Percentiles rank a stretch among this genome's conserved stretches.
These are phyloP conservation scores for Corvus cornix DNA, from an alignment of 2,113 vertebrate species.

Conservation along the genomic window DNA sequence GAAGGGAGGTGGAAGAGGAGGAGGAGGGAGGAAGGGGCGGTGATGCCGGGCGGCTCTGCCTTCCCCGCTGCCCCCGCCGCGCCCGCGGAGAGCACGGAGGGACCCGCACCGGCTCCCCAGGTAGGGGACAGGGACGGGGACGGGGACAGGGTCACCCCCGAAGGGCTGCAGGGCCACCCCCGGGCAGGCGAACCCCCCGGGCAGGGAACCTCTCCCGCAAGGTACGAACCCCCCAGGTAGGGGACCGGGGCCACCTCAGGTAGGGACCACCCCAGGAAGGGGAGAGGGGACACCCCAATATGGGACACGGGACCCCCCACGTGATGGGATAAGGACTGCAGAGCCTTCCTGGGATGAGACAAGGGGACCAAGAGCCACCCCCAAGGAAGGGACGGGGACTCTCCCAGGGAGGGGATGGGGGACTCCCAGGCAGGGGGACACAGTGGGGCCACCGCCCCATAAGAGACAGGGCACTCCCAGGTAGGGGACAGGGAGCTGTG, in stretches of 20 bases:
- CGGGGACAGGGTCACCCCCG: background rate
- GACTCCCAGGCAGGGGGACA: background rate
- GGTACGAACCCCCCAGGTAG: background rate
- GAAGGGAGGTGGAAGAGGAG: constrained; percentile 22
- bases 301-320: background rate
- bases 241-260: background rate
- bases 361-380: background rate
- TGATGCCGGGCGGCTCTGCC: constrained; percentile 51
- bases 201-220: background rate
- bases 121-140: background rate
- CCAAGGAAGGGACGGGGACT: background rate
- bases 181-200: background rate
- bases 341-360: background rate
- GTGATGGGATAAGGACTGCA: background rate
- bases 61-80: constrained; percentile 15
- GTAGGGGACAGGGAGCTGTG: background rate
- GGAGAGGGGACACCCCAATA: background rate
- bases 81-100: background rate
- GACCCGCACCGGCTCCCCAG: background rate
- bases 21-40: constrained; percentile 56
- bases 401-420: background rate
- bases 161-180: background rate
- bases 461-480: background rate
- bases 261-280: background rate
- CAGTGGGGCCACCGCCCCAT: rapidly evolving